A percentile compares a stretch with the other conserved stretches of the same genome.
Conservation (phyloP, 2,113 vertebrate species). For the Calyptomena viridis region DNA sequence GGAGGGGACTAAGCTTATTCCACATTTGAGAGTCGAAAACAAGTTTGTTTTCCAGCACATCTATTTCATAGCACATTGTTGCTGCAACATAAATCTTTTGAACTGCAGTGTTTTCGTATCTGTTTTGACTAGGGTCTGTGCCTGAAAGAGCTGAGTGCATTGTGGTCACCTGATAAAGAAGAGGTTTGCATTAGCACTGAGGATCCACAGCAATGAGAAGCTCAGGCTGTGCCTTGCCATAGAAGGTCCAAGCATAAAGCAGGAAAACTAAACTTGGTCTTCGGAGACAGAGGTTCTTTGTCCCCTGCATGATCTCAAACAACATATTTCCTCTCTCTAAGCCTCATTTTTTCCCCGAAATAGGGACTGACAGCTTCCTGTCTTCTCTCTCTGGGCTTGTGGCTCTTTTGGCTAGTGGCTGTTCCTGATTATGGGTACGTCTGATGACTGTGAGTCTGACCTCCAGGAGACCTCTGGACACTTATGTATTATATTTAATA, state of each 20-base stretch:
- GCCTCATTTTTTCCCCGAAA: neutral
- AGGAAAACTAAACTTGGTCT: neutral
- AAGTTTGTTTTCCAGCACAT: neutral
- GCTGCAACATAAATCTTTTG: neutral
- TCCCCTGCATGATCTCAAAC: neutral
- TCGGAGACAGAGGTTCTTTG: neutral
- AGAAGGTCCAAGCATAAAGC: neutral
- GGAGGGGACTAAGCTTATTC: neutral
- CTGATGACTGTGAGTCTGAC: conserved; percentile 23
- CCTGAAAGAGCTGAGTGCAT: neutral
- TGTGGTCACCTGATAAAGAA: neutral
- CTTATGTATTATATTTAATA: conserved; percentile 33
- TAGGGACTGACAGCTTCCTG: neutral
- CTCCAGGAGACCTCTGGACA: conserved; percentile 44
- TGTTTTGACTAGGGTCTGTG: neutral
- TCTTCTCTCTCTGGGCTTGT: neutral
- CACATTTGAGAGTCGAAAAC: neutral
- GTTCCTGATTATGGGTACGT: neutral
- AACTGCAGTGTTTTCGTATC: neutral
- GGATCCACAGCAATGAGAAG: neutral
- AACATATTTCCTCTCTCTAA: neutral
- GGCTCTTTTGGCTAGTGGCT: conserved; percentile 13
- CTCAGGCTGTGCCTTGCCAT: neutral
- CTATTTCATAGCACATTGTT: neutral
- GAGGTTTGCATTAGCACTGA: neutral